Percentiles rank a stretch among this genome's conserved stretches.
These are phyloP conservation scores for Mustela nigripes DNA, from an alignment of 2,113 vertebrate genomes.

Conservation along the genomic window DNA sequence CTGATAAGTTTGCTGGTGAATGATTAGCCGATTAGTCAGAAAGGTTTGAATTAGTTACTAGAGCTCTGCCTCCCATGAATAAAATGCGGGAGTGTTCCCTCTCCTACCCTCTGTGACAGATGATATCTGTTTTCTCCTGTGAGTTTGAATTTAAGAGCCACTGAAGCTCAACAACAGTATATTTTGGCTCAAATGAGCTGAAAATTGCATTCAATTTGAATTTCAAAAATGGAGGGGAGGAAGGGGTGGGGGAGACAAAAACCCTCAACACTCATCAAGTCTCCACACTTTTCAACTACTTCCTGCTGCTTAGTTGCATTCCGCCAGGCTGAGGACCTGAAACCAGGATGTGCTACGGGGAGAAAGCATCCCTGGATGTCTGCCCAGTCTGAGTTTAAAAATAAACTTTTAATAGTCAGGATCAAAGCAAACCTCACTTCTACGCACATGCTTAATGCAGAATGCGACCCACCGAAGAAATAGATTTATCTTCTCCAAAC, in stretches of 20 bases:
- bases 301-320: conserved; percentile 77
- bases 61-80: conserved; percentile 85
- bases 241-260: conserved; percentile 35
- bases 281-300: conserved; percentile 82
- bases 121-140: conserved; percentile 92
- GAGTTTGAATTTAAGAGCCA: conserved; percentile 92
- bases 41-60: conserved; percentile 86
- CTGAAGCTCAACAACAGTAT: conserved; percentile 92
- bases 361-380: conserved; percentile 87
- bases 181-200: conserved; percentile 94
- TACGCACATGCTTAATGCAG: conserved; percentile 86
- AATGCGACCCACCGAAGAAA: conserved; percentile 79
- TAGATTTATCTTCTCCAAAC: conserved; percentile 83
- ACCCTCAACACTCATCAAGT: conserved; percentile 80
- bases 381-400: conserved; percentile 90
- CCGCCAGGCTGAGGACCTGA: conserved; percentile 78
- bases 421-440: conserved; percentile 90
- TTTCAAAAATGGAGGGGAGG: conserved; percentile 90
- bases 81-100: conserved; percentile 82
- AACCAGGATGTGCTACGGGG: conserved; percentile 81
- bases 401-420: conserved; percentile 89
- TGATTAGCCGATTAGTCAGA: conserved; percentile 84
- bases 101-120: conserved; percentile 88
- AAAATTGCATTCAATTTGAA: conserved; percentile 95
- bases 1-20: conserved; percentile 87